These are phyloP conservation scores for Oplegnathus fasciatus DNA, from an alignment of 2,113 vertebrate species.

Conservation along the genomic window DNA sequence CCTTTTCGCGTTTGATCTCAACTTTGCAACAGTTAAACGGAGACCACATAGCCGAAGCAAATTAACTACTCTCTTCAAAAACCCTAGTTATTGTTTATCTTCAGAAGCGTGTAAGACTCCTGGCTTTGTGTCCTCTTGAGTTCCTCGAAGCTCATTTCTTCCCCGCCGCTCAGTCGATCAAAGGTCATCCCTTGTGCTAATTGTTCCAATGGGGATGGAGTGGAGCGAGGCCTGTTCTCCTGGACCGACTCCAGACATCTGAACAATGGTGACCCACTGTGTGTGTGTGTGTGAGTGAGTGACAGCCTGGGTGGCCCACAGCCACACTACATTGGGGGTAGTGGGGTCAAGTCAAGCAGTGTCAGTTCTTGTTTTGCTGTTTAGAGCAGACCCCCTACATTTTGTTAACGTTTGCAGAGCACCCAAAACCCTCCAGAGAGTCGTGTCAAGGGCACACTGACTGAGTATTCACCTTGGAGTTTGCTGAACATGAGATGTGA, in stretches of 20 bases:
- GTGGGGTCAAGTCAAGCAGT: conserved; percentile 49
- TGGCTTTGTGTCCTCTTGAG: conserved; percentile 40
- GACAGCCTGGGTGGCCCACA: conserved; percentile 72
- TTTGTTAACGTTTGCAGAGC: conserved; percentile 50
- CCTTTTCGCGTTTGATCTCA: conserved; percentile 54
- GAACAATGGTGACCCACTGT: conserved; percentile 58
- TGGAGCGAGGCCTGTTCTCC: conserved; percentile 59
- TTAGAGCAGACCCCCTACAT: conserved; percentile 28
- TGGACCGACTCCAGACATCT: conserved; percentile 63
- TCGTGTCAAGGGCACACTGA: neutral
- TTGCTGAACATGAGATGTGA: neutral
- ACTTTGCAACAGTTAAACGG: conserved; percentile 37
- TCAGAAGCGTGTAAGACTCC: conserved; percentile 46
- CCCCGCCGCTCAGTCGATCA: conserved; percentile 53
- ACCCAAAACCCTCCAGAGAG: conserved; percentile 6
- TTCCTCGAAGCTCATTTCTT: conserved; percentile 64
- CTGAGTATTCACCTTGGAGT: neutral
- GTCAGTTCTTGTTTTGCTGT: conserved; percentile 36
- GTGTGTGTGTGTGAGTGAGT: conserved; percentile 42
- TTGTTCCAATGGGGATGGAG: conserved; percentile 67
- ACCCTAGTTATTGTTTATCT: conserved; percentile 41
- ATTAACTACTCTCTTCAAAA: conserved; percentile 53
- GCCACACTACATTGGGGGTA: neutral
- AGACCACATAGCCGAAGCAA: conserved; percentile 45
- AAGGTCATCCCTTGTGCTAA: conserved; percentile 69